These are phyloP conservation scores for Gasteruption jaculator DNA, from an alignment of 2,888 invertebrate genomes.

Conservation along the genomic window DNA sequence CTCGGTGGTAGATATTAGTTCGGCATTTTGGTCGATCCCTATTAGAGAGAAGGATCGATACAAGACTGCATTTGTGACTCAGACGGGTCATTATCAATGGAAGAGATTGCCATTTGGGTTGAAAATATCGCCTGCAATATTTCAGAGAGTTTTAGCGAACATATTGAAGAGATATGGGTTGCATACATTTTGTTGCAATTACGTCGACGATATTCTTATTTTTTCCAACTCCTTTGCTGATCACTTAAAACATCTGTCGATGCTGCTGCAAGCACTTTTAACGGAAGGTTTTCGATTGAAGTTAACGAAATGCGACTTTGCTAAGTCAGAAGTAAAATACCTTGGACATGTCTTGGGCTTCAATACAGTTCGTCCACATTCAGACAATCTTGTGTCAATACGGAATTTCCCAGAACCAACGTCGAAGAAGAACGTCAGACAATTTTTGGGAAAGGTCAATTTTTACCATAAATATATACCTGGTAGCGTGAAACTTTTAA, in stretches of 20 bases:
- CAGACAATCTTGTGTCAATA: conserved; percentile 25
- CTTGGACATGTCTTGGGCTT: conserved; percentile 17
- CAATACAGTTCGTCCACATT: conserved; percentile 15
- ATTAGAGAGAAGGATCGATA: conserved; percentile 15
- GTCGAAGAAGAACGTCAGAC: conserved; percentile 12
- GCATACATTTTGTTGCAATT: conserved; percentile 11
- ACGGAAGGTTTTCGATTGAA: conserved; percentile 24
- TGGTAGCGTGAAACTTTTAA: conserved; percentile 5
- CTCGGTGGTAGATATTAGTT: conserved; percentile 9
- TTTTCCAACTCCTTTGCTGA: conserved; percentile 17
- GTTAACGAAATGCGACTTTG: conserved; percentile 17
- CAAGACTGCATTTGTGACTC: conserved; percentile 20
- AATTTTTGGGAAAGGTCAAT: conserved; percentile 16
- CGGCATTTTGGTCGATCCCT: conserved; percentile 20
- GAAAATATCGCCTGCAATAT: conserved; percentile 22
- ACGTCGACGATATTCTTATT: conserved; percentile 20
- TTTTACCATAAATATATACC: conserved; percentile 17
- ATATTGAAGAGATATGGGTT: conserved; percentile 19
- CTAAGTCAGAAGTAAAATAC: conserved; percentile 15
- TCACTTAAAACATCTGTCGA: conserved; percentile 12
- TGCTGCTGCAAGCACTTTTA: conserved; percentile 17
- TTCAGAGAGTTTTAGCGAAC: conserved; percentile 19
- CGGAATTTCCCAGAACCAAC: conserved; percentile 16
- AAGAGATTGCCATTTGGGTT: conserved; percentile 25
- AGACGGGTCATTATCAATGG: conserved; percentile 28